These are phyloP conservation scores for crab-eating macaque (Macaca fascicularis) DNA, from an alignment of 2,113 vertebrate genomes.

Conservation along the genomic window DNA sequence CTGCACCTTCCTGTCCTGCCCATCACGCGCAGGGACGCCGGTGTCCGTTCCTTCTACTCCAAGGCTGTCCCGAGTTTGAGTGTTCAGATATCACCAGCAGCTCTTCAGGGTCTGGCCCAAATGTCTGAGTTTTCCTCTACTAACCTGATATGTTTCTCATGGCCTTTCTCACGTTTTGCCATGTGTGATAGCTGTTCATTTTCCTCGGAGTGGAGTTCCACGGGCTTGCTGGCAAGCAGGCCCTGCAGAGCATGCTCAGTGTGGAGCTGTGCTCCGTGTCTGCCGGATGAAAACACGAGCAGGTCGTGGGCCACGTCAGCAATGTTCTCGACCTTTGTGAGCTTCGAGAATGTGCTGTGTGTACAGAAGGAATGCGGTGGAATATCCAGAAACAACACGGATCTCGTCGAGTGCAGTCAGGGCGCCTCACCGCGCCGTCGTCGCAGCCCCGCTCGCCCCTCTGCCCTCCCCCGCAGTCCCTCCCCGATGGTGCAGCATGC, in stretches of 20 bases:
- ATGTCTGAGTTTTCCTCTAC: background rate
- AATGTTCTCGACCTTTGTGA: background rate
- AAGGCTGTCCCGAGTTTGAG: accelerated
- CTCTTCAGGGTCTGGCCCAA: background rate
- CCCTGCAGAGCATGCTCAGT: background rate
- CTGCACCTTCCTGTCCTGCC: accelerated
- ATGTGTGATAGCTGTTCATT: background rate
- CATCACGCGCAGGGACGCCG: accelerated
- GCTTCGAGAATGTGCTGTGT: background rate
- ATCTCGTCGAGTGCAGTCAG: background rate
- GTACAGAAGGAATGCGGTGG: background rate
- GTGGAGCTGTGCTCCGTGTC: background rate
- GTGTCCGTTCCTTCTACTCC: background rate
- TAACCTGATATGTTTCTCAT: accelerated
- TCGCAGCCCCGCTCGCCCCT: background rate
- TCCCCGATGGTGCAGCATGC: too few species aligned
- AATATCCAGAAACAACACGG: background rate
- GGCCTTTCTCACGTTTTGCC: background rate
- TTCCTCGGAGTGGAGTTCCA: background rate
- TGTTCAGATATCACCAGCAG: too few species aligned
- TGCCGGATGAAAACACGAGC: background rate
- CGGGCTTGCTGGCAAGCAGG: background rate
- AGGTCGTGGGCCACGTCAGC: background rate
- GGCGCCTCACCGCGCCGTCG: accelerated
- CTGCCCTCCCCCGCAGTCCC: background rate